Percentiles rank a stretch among this genome's conserved stretches.
Conservation (phyloP, 2,797 vertebrate species). For the Martes flavigula region DNA sequence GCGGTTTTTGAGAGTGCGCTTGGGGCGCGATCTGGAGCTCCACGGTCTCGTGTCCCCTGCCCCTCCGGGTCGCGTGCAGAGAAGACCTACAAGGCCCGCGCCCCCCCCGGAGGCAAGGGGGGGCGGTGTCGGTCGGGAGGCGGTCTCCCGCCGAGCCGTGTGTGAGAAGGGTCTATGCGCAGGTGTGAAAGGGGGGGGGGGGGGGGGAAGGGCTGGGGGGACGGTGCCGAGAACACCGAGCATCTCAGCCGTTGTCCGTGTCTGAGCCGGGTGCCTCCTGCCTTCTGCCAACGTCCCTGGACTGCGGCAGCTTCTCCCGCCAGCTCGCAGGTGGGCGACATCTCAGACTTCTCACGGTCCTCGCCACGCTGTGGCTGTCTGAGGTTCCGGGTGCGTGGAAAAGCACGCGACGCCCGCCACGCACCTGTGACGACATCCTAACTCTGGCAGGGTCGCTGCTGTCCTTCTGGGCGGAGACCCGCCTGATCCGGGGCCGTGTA, state of each 20-base stretch:
- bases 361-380: rapidly evolving
- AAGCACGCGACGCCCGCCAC: rapidly evolving
- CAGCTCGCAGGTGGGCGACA: rapidly evolving
- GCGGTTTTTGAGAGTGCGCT: too few relatives aligned
- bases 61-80: rapidly evolving
- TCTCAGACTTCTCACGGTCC: neutral
- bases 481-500: too few relatives aligned
- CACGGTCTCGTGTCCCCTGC: too few relatives aligned
- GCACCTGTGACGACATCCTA: rapidly evolving
- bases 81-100: rapidly evolving
- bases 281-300: neutral
- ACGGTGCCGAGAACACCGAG: too few relatives aligned
- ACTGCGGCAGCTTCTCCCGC: rapidly evolving
- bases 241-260: rapidly evolving
- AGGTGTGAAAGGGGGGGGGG: too few relatives aligned
- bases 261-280: neutral
- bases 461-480: rapidly evolving
- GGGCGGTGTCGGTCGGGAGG: too few relatives aligned
- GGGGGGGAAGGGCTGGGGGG: too few relatives aligned
- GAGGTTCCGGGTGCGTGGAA: too few relatives aligned
- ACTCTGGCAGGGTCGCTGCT: neutral
- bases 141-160: too few relatives aligned
- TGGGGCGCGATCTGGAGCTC: too few relatives aligned
- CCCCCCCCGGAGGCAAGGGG: too few relatives aligned
- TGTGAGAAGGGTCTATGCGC: rapidly evolving